Evolutionary conservation across 2,113 vertebrate species (phyloP).

Genomic region (Deroptyus accipitrinus): DNA sequence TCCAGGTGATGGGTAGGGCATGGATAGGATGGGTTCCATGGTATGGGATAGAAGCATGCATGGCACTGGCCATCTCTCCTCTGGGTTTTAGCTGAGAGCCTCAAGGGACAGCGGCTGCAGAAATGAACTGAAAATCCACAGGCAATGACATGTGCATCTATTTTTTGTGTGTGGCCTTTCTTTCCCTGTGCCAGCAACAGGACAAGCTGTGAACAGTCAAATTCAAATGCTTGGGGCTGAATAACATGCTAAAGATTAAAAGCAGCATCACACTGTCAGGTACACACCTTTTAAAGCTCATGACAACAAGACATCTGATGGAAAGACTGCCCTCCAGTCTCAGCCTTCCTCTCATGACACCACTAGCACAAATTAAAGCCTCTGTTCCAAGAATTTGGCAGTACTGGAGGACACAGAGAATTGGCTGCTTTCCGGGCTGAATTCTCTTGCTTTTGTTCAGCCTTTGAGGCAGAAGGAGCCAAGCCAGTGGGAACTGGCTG

Average conservation of each 20-base stretch:
- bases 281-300: background rate
- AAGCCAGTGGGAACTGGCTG: background rate
- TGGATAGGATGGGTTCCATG: fast-evolving
- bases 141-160: fast-evolving
- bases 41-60: fast-evolving
- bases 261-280: fast-evolving
- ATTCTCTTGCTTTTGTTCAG: background rate
- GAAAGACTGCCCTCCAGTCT: background rate
- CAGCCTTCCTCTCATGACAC: background rate
- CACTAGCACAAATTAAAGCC: background rate
- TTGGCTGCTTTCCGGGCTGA: background rate
- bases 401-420: fast-evolving
- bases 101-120: background rate
- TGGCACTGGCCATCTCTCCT: background rate
- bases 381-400: background rate
- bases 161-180: background rate
- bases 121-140: background rate
- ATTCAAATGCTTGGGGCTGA: fast-evolving
- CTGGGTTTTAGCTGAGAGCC: background rate
- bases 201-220: background rate
- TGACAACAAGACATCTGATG: background rate
- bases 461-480: background rate
- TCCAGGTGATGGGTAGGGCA: fast-evolving
- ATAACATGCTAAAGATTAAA: background rate
- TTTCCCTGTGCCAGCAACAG: fast-evolving